These are phyloP conservation scores for Listrodromus nycthemerus DNA, from an alignment of 2,888 invertebrate species.

Conservation along the genomic window DNA sequence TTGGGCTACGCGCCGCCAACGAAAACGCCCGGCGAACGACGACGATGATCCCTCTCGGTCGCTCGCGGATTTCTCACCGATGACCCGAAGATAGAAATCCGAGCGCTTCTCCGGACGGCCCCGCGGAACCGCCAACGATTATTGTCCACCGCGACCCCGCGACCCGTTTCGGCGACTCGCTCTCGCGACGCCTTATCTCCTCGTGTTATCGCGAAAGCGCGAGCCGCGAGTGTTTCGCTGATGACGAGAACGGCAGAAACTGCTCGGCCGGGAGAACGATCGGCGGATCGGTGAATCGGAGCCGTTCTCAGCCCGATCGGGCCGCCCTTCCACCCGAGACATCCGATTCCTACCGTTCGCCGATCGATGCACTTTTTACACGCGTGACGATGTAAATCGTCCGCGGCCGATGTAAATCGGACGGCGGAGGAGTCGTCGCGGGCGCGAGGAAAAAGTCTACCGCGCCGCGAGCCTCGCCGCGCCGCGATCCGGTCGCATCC, in stretches of 20 bases:
- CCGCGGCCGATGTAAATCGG: conserved; percentile 72
- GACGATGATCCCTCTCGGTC: conserved; percentile 4
- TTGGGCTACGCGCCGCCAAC: conserved; percentile 73
- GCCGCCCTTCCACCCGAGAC: conserved; percentile 20
- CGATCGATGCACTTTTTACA: conserved; percentile 75
- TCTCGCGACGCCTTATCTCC: no score
- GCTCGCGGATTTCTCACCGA: background rate
- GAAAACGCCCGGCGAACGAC: conserved; percentile 45
- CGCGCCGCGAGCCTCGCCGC: conserved; percentile 45
- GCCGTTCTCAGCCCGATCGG: background rate
- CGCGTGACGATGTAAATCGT: conserved; percentile 80
- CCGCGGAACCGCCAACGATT: background rate
- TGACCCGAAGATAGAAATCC: background rate
- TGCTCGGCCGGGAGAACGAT: no score
- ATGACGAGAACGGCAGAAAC: no score
- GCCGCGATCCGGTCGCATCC: conserved; percentile 1
- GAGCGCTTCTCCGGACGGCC: background rate
- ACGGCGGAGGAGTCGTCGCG: conserved; percentile 9
- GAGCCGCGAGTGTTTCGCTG: no score
- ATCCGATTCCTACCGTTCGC: conserved; percentile 24
- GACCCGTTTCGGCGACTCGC: no score
- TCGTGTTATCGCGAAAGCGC: no score
- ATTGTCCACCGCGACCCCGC: background rate
- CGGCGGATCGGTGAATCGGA: no score
- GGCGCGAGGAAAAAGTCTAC: conserved; percentile 63